Evolutionary conservation across 2,113 vertebrate species (phyloP), one percentile per base, ranked within the genome.

Genomic region (Globicephala melas): DNA sequence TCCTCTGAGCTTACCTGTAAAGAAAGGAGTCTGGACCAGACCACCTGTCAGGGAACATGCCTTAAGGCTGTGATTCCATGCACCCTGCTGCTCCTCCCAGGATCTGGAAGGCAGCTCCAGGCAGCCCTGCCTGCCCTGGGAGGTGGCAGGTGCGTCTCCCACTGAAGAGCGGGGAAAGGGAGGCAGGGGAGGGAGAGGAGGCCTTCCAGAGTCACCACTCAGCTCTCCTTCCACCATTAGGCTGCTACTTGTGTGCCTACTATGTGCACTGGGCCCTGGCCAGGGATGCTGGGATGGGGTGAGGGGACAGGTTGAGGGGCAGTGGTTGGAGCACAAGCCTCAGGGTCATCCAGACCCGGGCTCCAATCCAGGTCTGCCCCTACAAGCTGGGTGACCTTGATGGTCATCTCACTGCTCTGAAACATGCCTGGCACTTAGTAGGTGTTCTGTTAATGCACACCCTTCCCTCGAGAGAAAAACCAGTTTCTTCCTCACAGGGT

Each of bases 41-140:
- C 28, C 20, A 9, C 53, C 62, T 84, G 41, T 31, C 63, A 28
- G 80, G n/a, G 55, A 55, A 36, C 31, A 3, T 18, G 55, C 55
- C 33, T 20, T 23, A 38, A 31, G n/a, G 41, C 65, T 68, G 25
- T 14, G 80, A 25, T 55, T 79, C 83, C 58, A 44, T n/a, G 33
- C 2, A 5, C 17, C 47, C 84, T 65, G 77, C 21, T 60, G 26
- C 33, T 47, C 26, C 73, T 44, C 79, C 85, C 58, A 60, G 79
- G 73, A 44, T 23, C 60, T 17, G 47, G 50, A 47, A 97, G 98
- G 97, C 98, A 98, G 98, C 96, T 90, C 84, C 77, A 94, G 84
- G 80, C 53, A 91, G 87, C 82, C 53, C 91, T 91, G 47, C 82
- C 74, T 91, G 47, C 82, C 74, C 0, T 33, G 65, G 3, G 0